Base-by-base conservation (phyloP, 2,113 vertebrate genomes). In the Poicephalus gulielmi region DNA sequence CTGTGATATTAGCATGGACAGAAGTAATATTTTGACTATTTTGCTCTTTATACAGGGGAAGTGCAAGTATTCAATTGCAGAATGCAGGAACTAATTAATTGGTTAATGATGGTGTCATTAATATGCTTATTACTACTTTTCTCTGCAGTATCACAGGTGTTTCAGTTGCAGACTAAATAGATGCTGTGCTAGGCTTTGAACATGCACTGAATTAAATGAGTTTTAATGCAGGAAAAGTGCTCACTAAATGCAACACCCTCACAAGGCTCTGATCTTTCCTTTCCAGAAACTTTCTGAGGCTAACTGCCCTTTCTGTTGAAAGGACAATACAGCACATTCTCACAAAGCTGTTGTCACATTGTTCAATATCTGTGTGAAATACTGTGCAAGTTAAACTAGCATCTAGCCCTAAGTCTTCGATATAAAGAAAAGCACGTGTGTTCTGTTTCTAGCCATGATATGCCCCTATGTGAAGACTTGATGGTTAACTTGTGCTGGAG, bases 51-150 rank as follows among this genome's bases (percentile, higher is more conserved):
- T 23, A 18, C 22, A 17, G 66, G 41, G 27, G 66, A 52, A 74
- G 31, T 22, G 4, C 2, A 35, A 85, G 4, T 17, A 49, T 84
- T 85, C 14, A 50, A 30, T 25, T 59, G 66, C 62, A 84, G 93
- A 86, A 78, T 18, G 62, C 77, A 94, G 69, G 81, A 91, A 60
- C 52, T 82, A 86, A 86, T 88, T 86, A 88, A 92, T 92, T 94
- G 64, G 59, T 67, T 94, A 94, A 95, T 84, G 88, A 86, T 47
- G 49, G 69, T 92, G 82, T 15, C 35, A 75, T 92, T 95, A 95
- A 82, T 89, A 87, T 53, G 55, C 69, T 94, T 94, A 87, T 90
- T 81, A 17, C n/a, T 87, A 31, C 73, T 94, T 95, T 94, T 83
- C 70, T 89, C 44, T 2, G 41, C 11, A 30, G n/a, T 44, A 66